Conservation (phyloP, 2,797 vertebrate species). For the Leptoclinus maculatus region DNA sequence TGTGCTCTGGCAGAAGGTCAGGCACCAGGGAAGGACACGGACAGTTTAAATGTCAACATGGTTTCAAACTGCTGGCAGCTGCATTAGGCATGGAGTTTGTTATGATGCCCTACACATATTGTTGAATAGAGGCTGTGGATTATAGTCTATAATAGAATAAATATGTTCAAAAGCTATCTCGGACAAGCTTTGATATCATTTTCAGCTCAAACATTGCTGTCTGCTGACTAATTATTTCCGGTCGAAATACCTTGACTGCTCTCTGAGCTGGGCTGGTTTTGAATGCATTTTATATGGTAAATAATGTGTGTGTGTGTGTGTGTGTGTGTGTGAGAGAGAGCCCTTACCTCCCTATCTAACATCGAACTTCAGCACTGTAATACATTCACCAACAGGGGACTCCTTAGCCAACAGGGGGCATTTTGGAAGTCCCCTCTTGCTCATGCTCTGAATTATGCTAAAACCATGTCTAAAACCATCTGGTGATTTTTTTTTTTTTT, state of each 20-base stretch:
- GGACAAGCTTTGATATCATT: slow-evolving; percentile 20
- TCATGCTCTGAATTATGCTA: background rate
- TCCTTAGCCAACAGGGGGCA: background rate
- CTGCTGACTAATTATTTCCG: slow-evolving; percentile 11
- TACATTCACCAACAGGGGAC: background rate
- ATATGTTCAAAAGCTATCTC: slow-evolving; percentile 25
- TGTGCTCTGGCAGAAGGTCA: background rate
- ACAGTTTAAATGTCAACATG: slow-evolving; percentile 33
- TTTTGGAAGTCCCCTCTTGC: background rate
- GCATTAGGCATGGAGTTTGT: background rate
- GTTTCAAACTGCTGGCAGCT: slow-evolving; percentile 4
- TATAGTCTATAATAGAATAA: background rate
- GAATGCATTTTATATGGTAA: background rate
- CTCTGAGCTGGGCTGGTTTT: slow-evolving; percentile 4
- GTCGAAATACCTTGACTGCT: slow-evolving; percentile 32
- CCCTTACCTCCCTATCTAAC: too few species aligned
- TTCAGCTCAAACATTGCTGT: background rate
- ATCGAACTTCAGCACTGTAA: too few species aligned
- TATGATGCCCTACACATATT: background rate
- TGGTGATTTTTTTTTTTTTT: too few species aligned
- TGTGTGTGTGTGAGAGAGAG: background rate
- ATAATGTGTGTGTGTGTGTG: background rate
- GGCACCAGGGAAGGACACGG: background rate
- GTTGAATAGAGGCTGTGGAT: background rate
- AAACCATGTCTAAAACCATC: too few species aligned